Evolutionary conservation across 2,888 invertebrate genomes (phyloP), one percentile per base, ranked within the genome.

Genomic region (Apamea sordens): DNA sequence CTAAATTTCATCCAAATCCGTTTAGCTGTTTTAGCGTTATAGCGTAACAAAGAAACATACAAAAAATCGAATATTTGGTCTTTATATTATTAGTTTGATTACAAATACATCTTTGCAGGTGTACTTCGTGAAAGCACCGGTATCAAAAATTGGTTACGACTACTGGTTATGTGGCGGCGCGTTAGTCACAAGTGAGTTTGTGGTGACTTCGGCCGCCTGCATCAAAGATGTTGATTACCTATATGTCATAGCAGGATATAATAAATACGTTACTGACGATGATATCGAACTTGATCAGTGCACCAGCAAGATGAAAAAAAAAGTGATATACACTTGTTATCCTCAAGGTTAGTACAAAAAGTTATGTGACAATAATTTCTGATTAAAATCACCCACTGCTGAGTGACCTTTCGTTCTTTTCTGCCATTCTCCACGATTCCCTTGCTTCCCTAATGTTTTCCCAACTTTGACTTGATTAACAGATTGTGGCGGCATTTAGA

Each of bases 191-290:
- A 53, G 65, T 0, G 59, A 75, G 0, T 89, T 79, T 47, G 88
- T 93, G 5, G 53, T 93, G 21, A 93, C 93, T 0, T 91, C 93
- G 3, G 93, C 93, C 0, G 92, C 93, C 0, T 93, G 93, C 64
- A 88, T 93, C 0, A 88, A 88, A 73, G 92, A 93, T 47, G 90
- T 92, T 0, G 76, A 90, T 24, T 84, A 82, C 53, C 44, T 92
- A 68, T 93, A 92, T 72, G 93, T 87, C 0, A 87, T 93, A 72
- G 91, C 92, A 28, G 93, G 93, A 7, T 92, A 92, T 70, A 86
- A 86, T 0, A 90, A 88, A 69, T 94, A 93, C 32, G 91, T 94
- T 4, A 76, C 77, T 2, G 53, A 79, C 2, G 67, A 87, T 0
- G 2, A 89, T 0, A 70, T 94, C 0, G 74, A 91, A 0, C 28